These are phyloP conservation scores for Tipula unca DNA, from an alignment of 2,888 invertebrate species.

Conservation along the genomic window DNA sequence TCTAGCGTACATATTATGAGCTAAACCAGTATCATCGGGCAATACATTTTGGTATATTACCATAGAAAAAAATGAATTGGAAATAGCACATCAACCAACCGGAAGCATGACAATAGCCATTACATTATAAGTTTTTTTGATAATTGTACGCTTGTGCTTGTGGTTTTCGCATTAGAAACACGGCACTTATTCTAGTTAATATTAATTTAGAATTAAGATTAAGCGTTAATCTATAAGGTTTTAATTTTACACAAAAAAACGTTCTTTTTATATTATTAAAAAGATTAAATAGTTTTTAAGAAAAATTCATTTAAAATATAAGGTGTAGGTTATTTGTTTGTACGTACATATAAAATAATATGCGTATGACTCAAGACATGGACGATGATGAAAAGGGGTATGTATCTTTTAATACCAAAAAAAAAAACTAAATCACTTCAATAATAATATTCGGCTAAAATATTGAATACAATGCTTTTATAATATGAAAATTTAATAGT, in stretches of 20 bases:
- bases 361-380: conserved; percentile 29
- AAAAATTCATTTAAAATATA: conserved; percentile 8
- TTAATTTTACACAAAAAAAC: conserved; percentile 17
- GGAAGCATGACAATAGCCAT: conserved; percentile 18
- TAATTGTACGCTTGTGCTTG: conserved; percentile 20
- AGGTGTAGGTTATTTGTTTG: conserved; percentile 21
- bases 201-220: conserved; percentile 18
- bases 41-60: background rate
- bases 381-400: conserved; percentile 29
- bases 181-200: conserved; percentile 19
- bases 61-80: background rate
- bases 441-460: background rate
- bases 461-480: background rate
- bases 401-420: conserved; percentile 18
- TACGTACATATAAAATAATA: conserved; percentile 22
- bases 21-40: background rate
- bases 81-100: background rate
- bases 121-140: conserved; percentile 20
- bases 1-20: background rate
- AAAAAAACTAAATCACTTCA: background rate
- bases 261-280: conserved; percentile 9
- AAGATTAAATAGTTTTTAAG: conserved; percentile 19
- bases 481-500: background rate
- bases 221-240: conserved; percentile 20
- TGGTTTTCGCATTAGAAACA: conserved; percentile 19